Evolutionary conservation across 2,888 invertebrate genomes (phyloP).

Genomic region (Notodromas monacha): DNA sequence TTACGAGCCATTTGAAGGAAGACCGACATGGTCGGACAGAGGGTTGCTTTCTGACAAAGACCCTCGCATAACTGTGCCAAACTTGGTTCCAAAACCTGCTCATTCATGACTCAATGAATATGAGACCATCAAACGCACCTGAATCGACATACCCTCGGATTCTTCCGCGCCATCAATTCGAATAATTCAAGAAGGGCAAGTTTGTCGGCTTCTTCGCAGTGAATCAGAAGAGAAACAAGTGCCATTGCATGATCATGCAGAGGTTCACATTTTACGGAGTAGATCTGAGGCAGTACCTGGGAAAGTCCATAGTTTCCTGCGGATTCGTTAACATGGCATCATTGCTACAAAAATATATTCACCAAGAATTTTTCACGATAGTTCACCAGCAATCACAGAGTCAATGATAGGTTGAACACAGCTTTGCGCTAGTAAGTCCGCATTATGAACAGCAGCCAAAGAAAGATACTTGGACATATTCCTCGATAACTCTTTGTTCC

Average conservation of each 20-base stretch:
- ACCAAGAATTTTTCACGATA: constrained; percentile 1
- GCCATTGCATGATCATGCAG: constrained; percentile 52
- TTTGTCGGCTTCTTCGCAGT: constrained; percentile 54
- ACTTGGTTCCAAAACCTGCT: constrained; percentile 39
- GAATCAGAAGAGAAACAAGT: constrained; percentile 39
- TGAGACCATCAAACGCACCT: constrained; percentile 7
- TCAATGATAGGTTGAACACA: constrained; percentile 51
- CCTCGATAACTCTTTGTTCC: constrained; percentile 54
- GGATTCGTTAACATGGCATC: constrained; percentile 13
- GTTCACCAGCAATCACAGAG: constrained; percentile 44
- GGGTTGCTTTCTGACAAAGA: constrained; percentile 25
- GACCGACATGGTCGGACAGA: constrained; percentile 31
- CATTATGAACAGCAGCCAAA: constrained; percentile 63
- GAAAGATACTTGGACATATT: constrained; percentile 73
- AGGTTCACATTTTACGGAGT: constrained; percentile 52
- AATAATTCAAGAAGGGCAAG: constrained; percentile 48
- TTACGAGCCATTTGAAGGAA: constrained; percentile 37
- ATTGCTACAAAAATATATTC: background rate
- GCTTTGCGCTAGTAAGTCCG: constrained; percentile 47
- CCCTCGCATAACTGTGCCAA: constrained; percentile 48
- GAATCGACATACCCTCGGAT: no score
- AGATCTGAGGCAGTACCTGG: constrained; percentile 58
- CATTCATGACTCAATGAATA: background rate
- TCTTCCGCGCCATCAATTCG: constrained; percentile 41
- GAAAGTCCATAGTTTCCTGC: constrained; percentile 57